phyloP scores from a whole-genome alignment of 2,888 invertebrate genomes.

The Seira sanloemensis region DNA sequence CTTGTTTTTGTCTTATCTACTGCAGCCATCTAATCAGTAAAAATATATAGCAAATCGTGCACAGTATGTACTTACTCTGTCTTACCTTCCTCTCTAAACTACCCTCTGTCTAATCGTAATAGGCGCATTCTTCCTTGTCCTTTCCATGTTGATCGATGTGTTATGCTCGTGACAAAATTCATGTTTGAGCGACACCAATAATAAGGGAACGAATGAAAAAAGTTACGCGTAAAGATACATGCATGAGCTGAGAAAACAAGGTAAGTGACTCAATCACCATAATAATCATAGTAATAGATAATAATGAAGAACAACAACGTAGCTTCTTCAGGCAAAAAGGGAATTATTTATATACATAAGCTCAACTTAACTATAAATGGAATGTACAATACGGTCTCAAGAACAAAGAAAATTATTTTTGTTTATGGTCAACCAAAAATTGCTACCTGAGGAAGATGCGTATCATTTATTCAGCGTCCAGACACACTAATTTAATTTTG shows the following conservation, averaged over 20 bases:
- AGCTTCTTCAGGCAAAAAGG: too few relatives aligned
- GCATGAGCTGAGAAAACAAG: neutral
- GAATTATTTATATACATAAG: too few relatives aligned
- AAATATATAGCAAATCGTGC: neutral
- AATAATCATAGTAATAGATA: slow-evolving; percentile 44
- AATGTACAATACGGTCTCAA: too few relatives aligned
- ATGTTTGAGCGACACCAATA: slow-evolving; percentile 50
- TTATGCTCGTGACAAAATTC: slow-evolving; percentile 67
- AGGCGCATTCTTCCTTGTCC: slow-evolving; percentile 19
- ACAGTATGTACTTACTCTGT: neutral
- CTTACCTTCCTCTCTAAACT: neutral
- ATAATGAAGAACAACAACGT: neutral
- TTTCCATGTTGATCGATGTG: slow-evolving; percentile 61
- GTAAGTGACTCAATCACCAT: slow-evolving; percentile 47
- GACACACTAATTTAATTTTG: too few relatives aligned
- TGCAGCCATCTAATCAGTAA: neutral
- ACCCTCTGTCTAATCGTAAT: neutral
- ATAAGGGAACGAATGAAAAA: slow-evolving; percentile 33
- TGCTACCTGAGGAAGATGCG: too few relatives aligned
- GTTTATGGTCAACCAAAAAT: too few relatives aligned
- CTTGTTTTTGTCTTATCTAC: neutral
- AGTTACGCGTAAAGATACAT: slow-evolving; percentile 11
- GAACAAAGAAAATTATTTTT: too few relatives aligned
- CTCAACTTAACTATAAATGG: too few relatives aligned
- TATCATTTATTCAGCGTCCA: too few relatives aligned